Evolutionary conservation across 2,113 vertebrate species (phyloP).

Genomic region (Tragelaphus scriptus): DNA sequence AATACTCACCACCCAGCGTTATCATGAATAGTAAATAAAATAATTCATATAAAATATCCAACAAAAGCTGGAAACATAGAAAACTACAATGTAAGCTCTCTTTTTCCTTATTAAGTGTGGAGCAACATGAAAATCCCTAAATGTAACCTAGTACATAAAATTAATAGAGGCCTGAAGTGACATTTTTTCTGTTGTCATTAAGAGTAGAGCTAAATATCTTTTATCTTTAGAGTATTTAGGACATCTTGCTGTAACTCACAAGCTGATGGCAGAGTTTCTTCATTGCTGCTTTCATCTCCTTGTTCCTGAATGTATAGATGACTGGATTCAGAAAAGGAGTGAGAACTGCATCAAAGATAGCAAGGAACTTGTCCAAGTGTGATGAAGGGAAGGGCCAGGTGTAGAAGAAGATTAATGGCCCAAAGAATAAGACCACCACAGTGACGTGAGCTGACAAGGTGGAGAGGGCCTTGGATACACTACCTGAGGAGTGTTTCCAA

Average conservation of each 20-base stretch:
- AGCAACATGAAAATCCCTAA: neutral
- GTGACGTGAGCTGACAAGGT: neutral
- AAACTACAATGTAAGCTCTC: neutral
- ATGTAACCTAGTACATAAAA: neutral
- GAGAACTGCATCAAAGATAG: neutral
- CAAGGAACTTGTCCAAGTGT: neutral
- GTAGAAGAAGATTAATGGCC: neutral
- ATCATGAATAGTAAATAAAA: neutral
- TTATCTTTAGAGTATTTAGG: neutral
- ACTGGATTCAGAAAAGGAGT: neutral
- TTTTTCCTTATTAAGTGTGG: neutral
- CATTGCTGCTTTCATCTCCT: slow-evolving; percentile 20
- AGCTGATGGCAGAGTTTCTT: slow-evolving; percentile 34
- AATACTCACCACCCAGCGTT: neutral
- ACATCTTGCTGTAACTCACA: neutral
- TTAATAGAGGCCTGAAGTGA: neutral
- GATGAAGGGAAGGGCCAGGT: neutral
- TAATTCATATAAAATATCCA: neutral
- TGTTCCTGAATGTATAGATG: slow-evolving; percentile 18
- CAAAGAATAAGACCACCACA: neutral
- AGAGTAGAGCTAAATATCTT: neutral
- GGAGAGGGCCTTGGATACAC: neutral
- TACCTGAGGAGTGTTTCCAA: neutral
- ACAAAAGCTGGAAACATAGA: neutral
- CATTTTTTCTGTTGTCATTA: neutral